Evolutionary conservation across 1,140 invertebrate genomes (phyloP).

Genomic region (Aricia agestis): DNA sequence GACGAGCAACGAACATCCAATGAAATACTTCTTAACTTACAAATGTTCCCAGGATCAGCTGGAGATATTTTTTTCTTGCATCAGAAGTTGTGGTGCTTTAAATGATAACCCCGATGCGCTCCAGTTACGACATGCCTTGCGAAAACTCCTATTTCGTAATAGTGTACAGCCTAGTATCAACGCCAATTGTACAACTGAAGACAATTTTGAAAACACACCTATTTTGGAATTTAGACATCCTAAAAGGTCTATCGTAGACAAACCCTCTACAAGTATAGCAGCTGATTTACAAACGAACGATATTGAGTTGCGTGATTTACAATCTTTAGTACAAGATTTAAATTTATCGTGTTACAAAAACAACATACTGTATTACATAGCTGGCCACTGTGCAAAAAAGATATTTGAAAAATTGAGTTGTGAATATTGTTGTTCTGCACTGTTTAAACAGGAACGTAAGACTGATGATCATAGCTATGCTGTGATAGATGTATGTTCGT

Average conservation of each 20-base stretch:
- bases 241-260: neutral
- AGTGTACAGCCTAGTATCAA: neutral
- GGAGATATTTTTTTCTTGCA: neutral
- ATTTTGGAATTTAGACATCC: neutral
- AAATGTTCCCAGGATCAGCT: neutral
- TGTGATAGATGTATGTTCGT: neutral
- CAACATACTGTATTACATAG: too few relatives aligned
- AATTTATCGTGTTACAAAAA: neutral
- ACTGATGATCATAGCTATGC: neutral
- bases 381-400: neutral
- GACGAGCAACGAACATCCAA: neutral
- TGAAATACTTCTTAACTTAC: neutral
- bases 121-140: too few relatives aligned
- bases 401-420: neutral
- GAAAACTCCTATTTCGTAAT: neutral
- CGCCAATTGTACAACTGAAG: neutral
- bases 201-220: neutral
- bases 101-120: neutral
- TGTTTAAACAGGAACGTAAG: neutral
- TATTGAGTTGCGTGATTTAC: too few relatives aligned
- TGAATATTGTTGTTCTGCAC: neutral
- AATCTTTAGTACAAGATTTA: neutral
- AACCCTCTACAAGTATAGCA: neutral
- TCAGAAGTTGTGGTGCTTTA: neutral
- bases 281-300: too few relatives aligned